A percentile compares a stretch with the other conserved stretches of the same genome.
These are phyloP conservation scores for Thereva nobilitata DNA, from an alignment of 2,888 invertebrate genomes.

Conservation along the genomic window DNA sequence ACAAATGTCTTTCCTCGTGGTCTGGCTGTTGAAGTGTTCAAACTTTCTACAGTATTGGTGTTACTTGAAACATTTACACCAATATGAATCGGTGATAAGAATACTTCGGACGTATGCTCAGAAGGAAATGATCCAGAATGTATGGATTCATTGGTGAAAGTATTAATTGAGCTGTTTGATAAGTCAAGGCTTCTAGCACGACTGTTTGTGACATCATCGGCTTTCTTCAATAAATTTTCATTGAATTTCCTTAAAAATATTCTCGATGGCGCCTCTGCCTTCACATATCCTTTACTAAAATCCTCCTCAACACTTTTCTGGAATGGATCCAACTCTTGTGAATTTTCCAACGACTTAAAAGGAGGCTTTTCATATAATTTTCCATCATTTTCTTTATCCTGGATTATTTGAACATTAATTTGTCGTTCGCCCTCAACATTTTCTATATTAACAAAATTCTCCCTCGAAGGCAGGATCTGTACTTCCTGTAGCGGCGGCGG, in stretches of 20 bases:
- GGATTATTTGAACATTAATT: conserved; percentile 52
- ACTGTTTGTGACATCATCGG: neutral
- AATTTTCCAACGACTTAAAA: conserved; percentile 18
- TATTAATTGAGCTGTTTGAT: no score
- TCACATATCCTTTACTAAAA: conserved; percentile 41
- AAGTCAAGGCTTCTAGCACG: no score
- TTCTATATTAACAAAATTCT: conserved; percentile 34
- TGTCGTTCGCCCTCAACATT: conserved; percentile 44
- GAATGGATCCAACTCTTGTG: conserved; percentile 46
- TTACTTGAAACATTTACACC: no score
- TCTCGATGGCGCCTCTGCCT: conserved; percentile 52
- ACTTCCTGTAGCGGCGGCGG: conserved; percentile 10
- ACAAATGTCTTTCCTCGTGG: conserved; percentile 60
- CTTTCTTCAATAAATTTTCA: conserved; percentile 42
- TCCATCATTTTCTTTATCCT: conserved; percentile 46
- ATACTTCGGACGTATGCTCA: no score
- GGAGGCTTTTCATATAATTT: neutral
- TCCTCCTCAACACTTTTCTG: conserved; percentile 49
- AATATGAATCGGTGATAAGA: no score
- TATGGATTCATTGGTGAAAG: no score
- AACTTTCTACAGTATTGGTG: no score
- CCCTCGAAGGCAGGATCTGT: conserved; percentile 37
- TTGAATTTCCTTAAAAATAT: conserved; percentile 54
- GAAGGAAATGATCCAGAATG: no score
- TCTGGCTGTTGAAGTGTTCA: conserved; percentile 1